Conservation (phyloP, 2,888 invertebrate genomes). For the Pollenia griseotomentosa region DNA sequence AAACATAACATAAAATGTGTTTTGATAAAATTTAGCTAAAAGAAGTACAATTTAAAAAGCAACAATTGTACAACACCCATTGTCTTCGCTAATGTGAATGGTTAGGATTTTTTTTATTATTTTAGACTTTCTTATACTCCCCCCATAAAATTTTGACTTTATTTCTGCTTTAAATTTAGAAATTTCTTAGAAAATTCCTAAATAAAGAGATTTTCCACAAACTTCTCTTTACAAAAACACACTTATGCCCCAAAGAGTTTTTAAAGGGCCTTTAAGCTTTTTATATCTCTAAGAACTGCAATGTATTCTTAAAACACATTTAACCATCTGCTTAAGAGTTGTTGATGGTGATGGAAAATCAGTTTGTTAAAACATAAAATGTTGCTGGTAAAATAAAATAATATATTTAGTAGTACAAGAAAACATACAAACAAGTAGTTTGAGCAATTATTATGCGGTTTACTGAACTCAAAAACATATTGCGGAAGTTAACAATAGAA, state of each 20-base stretch:
- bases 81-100: too few species aligned
- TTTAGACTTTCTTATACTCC: too few species aligned
- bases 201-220: not conserved
- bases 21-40: too few species aligned
- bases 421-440: slow-evolving; percentile 46
- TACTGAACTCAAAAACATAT: slow-evolving; percentile 75
- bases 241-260: not conserved
- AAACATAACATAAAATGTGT: too few species aligned
- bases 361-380: slow-evolving; percentile 47
- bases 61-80: too few species aligned
- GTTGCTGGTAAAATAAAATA: slow-evolving; percentile 28
- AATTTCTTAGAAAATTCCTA: not conserved
- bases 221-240: not conserved
- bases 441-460: slow-evolving; percentile 75
- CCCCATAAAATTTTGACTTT: not conserved
- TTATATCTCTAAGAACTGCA: slow-evolving; percentile 35
- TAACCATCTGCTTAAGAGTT: slow-evolving; percentile 19
- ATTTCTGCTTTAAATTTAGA: not conserved
- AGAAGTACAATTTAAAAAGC: too few species aligned
- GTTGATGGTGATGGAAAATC: slow-evolving; percentile 34
- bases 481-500: slow-evolving; percentile 72
- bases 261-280: slow-evolving; percentile 33
- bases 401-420: not conserved
- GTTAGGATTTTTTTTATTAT: too few species aligned
- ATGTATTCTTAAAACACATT: slow-evolving; percentile 52